phyloP scores from a whole-genome alignment of 2,888 invertebrate genomes.

The Chrysolina oricalcia region DNA sequence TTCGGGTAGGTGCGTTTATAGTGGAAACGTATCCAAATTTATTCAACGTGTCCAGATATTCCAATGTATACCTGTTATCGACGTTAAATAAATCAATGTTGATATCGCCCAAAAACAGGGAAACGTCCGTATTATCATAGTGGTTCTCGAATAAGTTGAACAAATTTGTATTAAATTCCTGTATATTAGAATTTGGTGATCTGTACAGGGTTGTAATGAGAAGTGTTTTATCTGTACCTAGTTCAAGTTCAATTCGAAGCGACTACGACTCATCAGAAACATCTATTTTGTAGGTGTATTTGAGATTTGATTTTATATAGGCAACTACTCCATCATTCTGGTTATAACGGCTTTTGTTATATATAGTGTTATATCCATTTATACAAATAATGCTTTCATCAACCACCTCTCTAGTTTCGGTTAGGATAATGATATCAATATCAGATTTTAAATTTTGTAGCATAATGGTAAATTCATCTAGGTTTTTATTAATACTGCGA shows the following conservation, averaged over 20 bases:
- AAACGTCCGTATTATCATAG: not conserved
- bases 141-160: slow-evolving; percentile 16
- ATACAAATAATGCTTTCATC: not conserved
- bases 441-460: slow-evolving; percentile 1
- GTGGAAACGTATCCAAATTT: no score
- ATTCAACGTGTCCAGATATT: slow-evolving; percentile 15
- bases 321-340: slow-evolving; percentile 12
- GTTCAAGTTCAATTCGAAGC: slow-evolving; percentile 23
- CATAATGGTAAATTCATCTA: slow-evolving; percentile 7
- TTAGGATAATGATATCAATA: slow-evolving; percentile 2
- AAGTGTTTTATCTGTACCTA: not conserved
- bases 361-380: not conserved
- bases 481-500: slow-evolving; percentile 19
- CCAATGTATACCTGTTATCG: slow-evolving; percentile 7
- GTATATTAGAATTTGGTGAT: slow-evolving; percentile 16
- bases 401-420: slow-evolving; percentile 9
- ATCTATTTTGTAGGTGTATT: not conserved
- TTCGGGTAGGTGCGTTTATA: no score
- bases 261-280: slow-evolving; percentile 13
- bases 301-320: slow-evolving; percentile 5
- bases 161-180: slow-evolving; percentile 30
- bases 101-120: slow-evolving; percentile 26
- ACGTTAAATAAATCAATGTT: slow-evolving; percentile 13
- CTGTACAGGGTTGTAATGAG: slow-evolving; percentile 23
- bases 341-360: not conserved